Percentiles rank a stretch among this genome's conserved stretches.
Evolutionary conservation across 2,113 vertebrate genomes (phyloP).

Genomic region (Isichthys henryi): DNA sequence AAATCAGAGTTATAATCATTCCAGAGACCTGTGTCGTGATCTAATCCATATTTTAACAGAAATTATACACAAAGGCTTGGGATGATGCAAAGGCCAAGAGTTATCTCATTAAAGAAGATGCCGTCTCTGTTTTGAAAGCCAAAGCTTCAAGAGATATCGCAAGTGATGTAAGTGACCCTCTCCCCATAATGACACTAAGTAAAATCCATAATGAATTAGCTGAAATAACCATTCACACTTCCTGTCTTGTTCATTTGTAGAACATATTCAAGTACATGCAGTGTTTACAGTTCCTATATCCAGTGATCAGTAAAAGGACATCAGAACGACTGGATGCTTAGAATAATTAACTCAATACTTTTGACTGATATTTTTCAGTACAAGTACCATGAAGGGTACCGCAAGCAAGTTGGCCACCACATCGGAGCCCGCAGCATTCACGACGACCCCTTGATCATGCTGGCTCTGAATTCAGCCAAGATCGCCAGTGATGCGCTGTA

Average conservation of each 20-base stretch:
- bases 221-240: not conserved
- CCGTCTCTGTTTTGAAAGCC: constrained; percentile 72
- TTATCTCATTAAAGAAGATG: constrained; percentile 65
- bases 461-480: constrained; percentile 79
- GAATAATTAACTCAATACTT: not conserved
- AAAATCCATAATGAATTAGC: not conserved
- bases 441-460: constrained; percentile 77
- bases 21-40: not conserved
- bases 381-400: constrained; percentile 84
- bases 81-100: constrained; percentile 60
- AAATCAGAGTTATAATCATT: not conserved
- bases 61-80: constrained; percentile 69
- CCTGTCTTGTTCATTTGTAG: not conserved
- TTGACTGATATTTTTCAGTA: constrained; percentile 30
- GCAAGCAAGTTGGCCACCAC: constrained; percentile 85
- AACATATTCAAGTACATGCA: not conserved
- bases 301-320: not conserved
- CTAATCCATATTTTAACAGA: constrained; percentile 49
- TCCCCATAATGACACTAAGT: not conserved
- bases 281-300: not conserved
- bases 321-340: not conserved
- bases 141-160: constrained; percentile 67
- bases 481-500: constrained; percentile 83
- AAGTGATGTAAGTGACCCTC: constrained; percentile 40
- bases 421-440: constrained; percentile 70